Evolutionary conservation across 2,888 invertebrate genomes (phyloP), one percentile per base, ranked within the genome.

Genomic region (Nemotelus pantherinus): DNA sequence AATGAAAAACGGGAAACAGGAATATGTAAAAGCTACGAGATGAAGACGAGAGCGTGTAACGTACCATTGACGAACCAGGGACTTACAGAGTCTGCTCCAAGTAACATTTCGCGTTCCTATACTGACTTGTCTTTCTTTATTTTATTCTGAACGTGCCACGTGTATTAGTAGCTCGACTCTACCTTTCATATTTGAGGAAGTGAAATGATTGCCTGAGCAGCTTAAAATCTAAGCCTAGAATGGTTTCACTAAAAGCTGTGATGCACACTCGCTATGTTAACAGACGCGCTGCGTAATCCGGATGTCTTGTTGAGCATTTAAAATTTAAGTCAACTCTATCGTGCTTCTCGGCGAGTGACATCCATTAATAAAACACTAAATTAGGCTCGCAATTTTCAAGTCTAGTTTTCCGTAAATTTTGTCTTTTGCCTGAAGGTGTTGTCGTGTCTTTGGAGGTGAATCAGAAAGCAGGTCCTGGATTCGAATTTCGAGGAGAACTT

Each of bases 331-430:
- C n/a, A 68, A 6, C 53, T 44, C 53, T 53, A 2, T 68, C 6
- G n/a, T 7, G 50, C 68, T 57, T 71, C 57, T 71, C 44, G 39
- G 4, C n/a, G 4, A n/a, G 6, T 55, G 53, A 25, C 68, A 25
- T 53, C 60, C 74, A 74, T 74, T 74, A 74, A 74, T 74, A 60
- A 74, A 74, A 74, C 48, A 74, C 60, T 63, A 74, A 74, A 74
- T 74, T 74, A 60, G 74, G 63, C 74, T 74, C 74, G 63, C 60
- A 74, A 74, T 74, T 74, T 72, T 44, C 57, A 7, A 41, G 7
- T 2, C 3, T 63, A 43, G 63, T 41, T 63, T 39, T 3, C 6
- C 63, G 39, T 63, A 10, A 63, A 63, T 41, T 63, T 63, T 25
- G 7, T 63, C 25, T 9, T 9, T 39, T 63, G 5, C 63, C 3